These are phyloP conservation scores for Carassius gibelio DNA, from an alignment of 2,113 vertebrate species.

Conservation along the genomic window DNA sequence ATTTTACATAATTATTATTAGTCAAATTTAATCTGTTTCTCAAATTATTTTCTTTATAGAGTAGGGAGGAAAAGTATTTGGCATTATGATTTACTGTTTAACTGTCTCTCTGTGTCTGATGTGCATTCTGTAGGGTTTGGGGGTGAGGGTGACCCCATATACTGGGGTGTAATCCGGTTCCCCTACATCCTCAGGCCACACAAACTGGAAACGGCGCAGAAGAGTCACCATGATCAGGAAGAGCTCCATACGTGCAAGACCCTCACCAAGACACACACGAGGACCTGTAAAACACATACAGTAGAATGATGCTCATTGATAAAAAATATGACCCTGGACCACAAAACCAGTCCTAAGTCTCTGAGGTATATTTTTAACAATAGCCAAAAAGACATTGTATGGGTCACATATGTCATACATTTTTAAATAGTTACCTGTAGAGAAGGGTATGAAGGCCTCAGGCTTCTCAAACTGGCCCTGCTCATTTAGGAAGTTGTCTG, in stretches of 20 bases:
- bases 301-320: background rate
- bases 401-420: background rate
- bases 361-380: too few species aligned
- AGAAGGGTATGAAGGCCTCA: conserved; percentile 83
- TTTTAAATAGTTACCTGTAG: conserved; percentile 69
- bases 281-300: conserved; percentile 18
- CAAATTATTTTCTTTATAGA: background rate
- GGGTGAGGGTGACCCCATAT: too few species aligned
- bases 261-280: conserved; percentile 51
- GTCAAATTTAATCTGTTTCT: background rate
- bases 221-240: too few species aligned
- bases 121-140: background rate
- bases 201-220: too few species aligned
- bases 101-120: conserved; percentile 45
- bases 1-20: background rate
- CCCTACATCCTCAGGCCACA: too few species aligned
- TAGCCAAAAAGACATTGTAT: too few species aligned
- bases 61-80: background rate
- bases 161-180: too few species aligned
- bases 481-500: conserved; percentile 77
- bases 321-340: background rate
- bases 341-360: too few species aligned
- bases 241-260: background rate
- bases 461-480: conserved; percentile 32
- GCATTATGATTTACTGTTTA: conserved; percentile 4